Conservation (phyloP, 2,888 invertebrate genomes). For the Dendrolimus houi region DNA sequence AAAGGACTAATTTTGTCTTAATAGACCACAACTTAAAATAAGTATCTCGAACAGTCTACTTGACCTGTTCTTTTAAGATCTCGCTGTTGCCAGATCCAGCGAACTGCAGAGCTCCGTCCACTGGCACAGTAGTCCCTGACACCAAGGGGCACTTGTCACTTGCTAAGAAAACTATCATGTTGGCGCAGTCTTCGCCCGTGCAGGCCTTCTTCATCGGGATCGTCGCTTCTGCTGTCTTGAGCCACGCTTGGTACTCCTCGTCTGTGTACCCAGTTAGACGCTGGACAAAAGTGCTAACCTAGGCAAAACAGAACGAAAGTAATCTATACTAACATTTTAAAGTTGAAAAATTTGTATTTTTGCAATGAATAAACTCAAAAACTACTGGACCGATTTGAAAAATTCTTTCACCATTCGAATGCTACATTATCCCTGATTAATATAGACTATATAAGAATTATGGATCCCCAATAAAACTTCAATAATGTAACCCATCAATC, state of each 20-base stretch:
- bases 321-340: too few species aligned
- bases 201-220: constrained; percentile 35
- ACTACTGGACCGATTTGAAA: too few species aligned
- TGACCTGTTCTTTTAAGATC: background rate
- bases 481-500: too few species aligned
- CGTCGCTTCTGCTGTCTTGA: constrained; percentile 9
- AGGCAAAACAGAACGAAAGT: background rate
- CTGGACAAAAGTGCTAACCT: background rate
- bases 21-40: too few species aligned
- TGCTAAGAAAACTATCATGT: constrained; percentile 88
- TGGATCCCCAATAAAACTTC: too few species aligned
- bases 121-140: constrained; percentile 82
- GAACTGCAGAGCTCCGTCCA: constrained; percentile 24
- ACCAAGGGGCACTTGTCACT: constrained; percentile 63
- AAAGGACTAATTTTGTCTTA: too few species aligned
- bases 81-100: constrained; percentile 12
- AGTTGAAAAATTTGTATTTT: too few species aligned
- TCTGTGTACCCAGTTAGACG: background rate
- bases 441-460: too few species aligned
- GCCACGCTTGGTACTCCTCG: constrained; percentile 15
- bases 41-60: background rate
- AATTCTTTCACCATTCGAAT: too few species aligned
- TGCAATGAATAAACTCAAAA: too few species aligned
- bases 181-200: constrained; percentile 81
- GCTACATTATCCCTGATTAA: too few species aligned